These are phyloP conservation scores for Bergia sp. DNA, from an alignment of 92 coral and sea anemone genomes.

Conservation along the genomic window DNA sequence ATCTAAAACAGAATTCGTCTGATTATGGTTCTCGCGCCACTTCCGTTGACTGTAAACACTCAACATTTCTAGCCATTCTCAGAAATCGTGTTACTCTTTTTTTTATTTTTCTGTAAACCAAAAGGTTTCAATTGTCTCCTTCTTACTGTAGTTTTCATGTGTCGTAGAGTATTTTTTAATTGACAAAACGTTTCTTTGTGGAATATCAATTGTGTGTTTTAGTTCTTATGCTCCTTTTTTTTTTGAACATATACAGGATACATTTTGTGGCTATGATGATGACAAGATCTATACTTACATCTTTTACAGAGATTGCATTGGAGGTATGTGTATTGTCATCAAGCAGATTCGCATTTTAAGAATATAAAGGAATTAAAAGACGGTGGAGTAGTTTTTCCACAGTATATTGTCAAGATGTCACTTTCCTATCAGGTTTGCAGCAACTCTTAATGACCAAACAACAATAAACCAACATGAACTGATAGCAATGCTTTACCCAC, in stretches of 20 bases:
- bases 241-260: constrained; percentile 61
- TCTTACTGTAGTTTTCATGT: too few species aligned
- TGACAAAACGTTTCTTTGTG: not conserved
- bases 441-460: not conserved
- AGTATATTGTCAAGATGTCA: too few species aligned
- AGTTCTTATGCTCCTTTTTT: not conserved
- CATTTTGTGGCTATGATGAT: constrained; percentile 95
- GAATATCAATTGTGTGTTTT: not conserved
- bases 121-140: too few species aligned
- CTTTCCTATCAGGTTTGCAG: not conserved
- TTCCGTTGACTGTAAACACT: too few species aligned
- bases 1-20: too few species aligned
- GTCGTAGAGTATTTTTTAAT: not conserved
- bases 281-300: constrained; percentile 94
- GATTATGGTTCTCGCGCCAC: too few species aligned
- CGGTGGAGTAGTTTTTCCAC: not conserved
- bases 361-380: not conserved
- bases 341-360: not conserved
- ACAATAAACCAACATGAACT: not conserved
- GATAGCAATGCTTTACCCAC: too few species aligned
- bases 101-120: too few species aligned
- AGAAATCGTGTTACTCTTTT: too few species aligned
- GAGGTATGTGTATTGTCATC: constrained; percentile 53
- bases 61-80: too few species aligned
- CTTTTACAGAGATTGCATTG: constrained; percentile 87